Evolutionary conservation across 2,797 vertebrate species (phyloP), one percentile per base, ranked within the genome.

Genomic region (Myotis myotis): DNA sequence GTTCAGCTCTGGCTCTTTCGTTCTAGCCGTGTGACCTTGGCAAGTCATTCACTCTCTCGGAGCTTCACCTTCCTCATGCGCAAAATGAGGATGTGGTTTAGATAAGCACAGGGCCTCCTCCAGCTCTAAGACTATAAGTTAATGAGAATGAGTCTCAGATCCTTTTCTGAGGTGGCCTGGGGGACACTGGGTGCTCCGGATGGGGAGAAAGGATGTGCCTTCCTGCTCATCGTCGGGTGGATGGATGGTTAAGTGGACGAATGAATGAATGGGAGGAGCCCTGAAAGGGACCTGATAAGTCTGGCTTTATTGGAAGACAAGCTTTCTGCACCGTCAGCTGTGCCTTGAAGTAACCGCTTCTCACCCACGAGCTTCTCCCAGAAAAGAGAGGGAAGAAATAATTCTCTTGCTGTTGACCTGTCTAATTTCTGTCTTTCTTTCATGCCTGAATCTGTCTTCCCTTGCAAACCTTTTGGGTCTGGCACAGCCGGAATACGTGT

Each of bases 51-150:
- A 74, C 64, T n/a, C 19, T 85, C 53, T 90, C 36, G 74, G 81
- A 94, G 83, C 80, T 64, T 91, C 60, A 75, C 23, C 36, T 93
- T 93, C 70, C 72, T 85, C n/a, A 20, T 76, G 41, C 83, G 74
- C 71, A 93, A 83, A 95, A 87, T 84, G 64, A 93, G 95, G 91
- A 91, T 95, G 89, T 96, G 94, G 89, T 93, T 94, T 86, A 70
- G 78, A 66, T 22, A 83, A 92, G 88, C 30, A 30, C 85, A 55
- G 51, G 76, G 78, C 79, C 88, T 83, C 89, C 41, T 84, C 57
- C 41, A 68, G 74, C 70, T 93, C 72, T 66, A 53, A 95, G 47
- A 81, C 28, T 75, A 4, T 64, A 20, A 49, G 23, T 85, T 53
- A 4, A 2, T 16, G 33, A 74, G 92, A 87, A 53, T 70, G 83